These are phyloP conservation scores for Drosophila asahinai DNA, from an alignment of 1,140 invertebrate genomes.

Conservation along the genomic window DNA sequence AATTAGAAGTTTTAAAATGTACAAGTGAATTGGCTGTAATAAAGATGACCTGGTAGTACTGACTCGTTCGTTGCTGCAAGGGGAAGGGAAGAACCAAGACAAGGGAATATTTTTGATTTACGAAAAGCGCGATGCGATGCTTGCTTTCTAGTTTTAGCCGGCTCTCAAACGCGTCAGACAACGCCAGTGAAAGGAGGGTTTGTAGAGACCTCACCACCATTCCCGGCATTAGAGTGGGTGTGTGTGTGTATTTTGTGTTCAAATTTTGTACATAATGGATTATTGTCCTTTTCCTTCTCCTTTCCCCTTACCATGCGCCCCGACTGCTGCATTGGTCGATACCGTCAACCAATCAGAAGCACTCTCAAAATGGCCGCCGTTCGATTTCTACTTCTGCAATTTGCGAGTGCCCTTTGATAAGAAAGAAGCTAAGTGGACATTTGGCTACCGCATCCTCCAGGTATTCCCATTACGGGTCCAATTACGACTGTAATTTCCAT, in stretches of 20 bases:
- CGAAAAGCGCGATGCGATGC: constrained; percentile 50
- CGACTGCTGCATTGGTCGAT: constrained; percentile 84
- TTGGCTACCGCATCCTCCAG: constrained; percentile 26
- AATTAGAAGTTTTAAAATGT: neutral
- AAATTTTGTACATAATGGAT: constrained; percentile 84
- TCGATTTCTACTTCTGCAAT: constrained; percentile 64
- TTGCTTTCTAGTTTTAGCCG: constrained; percentile 57
- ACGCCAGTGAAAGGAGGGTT: constrained; percentile 17
- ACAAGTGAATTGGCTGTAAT: neutral
- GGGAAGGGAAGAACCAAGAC: constrained; percentile 25
- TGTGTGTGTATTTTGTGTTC: constrained; percentile 71
- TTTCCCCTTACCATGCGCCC: constrained; percentile 57
- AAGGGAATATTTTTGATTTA: constrained; percentile 58
- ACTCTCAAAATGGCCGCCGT: constrained; percentile 84
- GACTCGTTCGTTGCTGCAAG: constrained; percentile 1
- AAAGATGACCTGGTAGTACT: neutral
- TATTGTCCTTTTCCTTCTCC: constrained; percentile 82
- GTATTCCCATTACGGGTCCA: constrained; percentile 13
- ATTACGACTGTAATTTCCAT: constrained; percentile 14
- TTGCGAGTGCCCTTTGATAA: constrained; percentile 45
- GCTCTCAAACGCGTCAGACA: constrained; percentile 70
- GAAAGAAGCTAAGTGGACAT: constrained; percentile 34
- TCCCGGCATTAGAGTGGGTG: constrained; percentile 20
- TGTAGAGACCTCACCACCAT: constrained; percentile 24
- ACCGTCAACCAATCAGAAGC: constrained; percentile 84